These are phyloP conservation scores for Chaunax sp. DNA, from an alignment of 2,797 vertebrate species.

Conservation along the genomic window DNA sequence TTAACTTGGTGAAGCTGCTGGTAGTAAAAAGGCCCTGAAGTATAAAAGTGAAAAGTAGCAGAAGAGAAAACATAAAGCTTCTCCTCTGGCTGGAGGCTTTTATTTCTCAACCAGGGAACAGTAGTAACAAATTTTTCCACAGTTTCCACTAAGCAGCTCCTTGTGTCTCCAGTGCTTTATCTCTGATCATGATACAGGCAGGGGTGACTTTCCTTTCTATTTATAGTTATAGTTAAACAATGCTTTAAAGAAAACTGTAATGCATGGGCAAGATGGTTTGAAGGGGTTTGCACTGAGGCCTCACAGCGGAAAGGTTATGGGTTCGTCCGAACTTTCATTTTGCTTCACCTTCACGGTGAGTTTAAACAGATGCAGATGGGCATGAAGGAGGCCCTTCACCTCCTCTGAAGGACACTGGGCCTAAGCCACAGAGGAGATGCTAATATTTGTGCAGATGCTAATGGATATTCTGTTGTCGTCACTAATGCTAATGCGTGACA, in stretches of 20 bases:
- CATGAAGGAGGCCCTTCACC: background rate
- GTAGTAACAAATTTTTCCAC: slow-evolving; percentile 38
- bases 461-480: slow-evolving; percentile 45
- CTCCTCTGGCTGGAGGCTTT: slow-evolving; percentile 26
- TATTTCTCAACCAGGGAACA: slow-evolving; percentile 39
- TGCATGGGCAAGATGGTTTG: too few relatives aligned
- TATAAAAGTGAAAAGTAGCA: slow-evolving; percentile 16
- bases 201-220: too few relatives aligned
- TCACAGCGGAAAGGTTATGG: too few relatives aligned
- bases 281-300: too few relatives aligned
- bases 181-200: too few relatives aligned
- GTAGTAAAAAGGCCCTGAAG: background rate
- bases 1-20: slow-evolving; percentile 6
- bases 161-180: too few relatives aligned
- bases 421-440: slow-evolving; percentile 37
- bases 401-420: slow-evolving; percentile 43
- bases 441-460: slow-evolving; percentile 54
- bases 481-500: slow-evolving; percentile 54
- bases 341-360: background rate
- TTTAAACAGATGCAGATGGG: slow-evolving; percentile 12
- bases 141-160: slow-evolving; percentile 9
- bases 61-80: slow-evolving; percentile 37
- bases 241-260: too few relatives aligned
- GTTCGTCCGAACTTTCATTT: too few relatives aligned
- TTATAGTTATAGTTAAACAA: too few relatives aligned